Evolutionary conservation across 2,888 invertebrate genomes (phyloP), one percentile per base, ranked within the genome.

Genomic region (Chamaedrilus cognettii): DNA sequence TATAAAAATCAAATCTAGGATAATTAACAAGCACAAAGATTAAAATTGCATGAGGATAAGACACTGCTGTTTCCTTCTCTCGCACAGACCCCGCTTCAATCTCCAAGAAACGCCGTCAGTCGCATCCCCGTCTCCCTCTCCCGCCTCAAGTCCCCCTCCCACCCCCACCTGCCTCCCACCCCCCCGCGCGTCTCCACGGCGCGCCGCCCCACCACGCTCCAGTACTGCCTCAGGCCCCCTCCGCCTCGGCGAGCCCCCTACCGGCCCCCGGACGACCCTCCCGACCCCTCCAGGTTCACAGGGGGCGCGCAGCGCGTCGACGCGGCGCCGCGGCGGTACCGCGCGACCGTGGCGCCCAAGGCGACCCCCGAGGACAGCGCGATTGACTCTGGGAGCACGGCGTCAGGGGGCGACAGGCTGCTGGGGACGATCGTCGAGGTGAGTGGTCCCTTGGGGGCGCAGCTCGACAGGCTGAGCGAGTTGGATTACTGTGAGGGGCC

Each of bases 361-460:
- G 72, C 72, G 28, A 72, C 72, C 11, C 72, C 72, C 0, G 72
- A 72, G 63, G 72, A 72, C 58, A 72, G 72, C 56, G 35, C 67
- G 7, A 72, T 72, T 15, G 72, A 71, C 65, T 55, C 35, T 11
- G 60, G 50, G 34, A 60, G 62, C 34, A 28, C 68, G 23, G 42
- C 42, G 23, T 63, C 61, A 4, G 52, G 49, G 55, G 65, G 52
- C 52, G 65, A 61, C n/a, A 3, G 28, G 4, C 55, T 23, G 11
- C 7, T 52, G 11, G 55, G 15, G 7, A 7, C 55, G 7, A 42
- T 42, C 19, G 42, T 42, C 19, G 42, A 42, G 42, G 19, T 42
- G 11, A 42, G 19, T 19, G 26, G 26, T 26, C 15, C 7, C 7
- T 23, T 26, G 26, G 11, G 26, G 11, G 15, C 26, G 5, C 55